Base-by-base conservation (phyloP, 2,888 invertebrate genomes). In the Caenorhabditis angaria region DNA sequence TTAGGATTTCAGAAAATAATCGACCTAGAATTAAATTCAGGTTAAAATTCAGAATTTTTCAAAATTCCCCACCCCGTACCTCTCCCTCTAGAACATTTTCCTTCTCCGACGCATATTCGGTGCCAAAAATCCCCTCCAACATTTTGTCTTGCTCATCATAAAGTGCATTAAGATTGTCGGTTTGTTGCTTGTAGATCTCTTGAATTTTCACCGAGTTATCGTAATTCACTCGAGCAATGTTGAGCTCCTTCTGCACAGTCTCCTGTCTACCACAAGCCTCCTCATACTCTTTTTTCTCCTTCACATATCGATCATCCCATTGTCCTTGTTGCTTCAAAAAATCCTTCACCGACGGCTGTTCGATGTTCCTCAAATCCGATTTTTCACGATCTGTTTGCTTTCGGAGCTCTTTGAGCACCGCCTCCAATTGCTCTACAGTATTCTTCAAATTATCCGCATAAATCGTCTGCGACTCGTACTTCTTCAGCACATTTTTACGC, bases 11-110 rank as follows among this genome's bases (percentile, higher is more conserved):
- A n/a, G n/a, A n/a, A n/a, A n/a, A 35, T 88, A 83, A 77, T 90
- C 90, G 55, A 89, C 85, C 79, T 79, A n/a, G n/a, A n/a, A n/a
- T n/a, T n/a, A n/a, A n/a, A n/a, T n/a, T n/a, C n/a, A n/a, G 48
- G 20, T 48, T 20, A 10, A 48, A 48, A 48, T 48, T 48, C 20
- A 20, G 14, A 48, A 20, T n/a, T n/a, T n/a, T n/a, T 10, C 3
- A n/a, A 48, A 48, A n/a, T n/a, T 10, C 18, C n/a, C 14, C 12
- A 28, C 70, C 32, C 28, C n/a, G n/a, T n/a, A 77, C 76, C 76
- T 90, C 88, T 35, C 87, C 86, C 77, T 91, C 90, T 35, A 91
- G 85, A 56, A 87, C 82, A 81, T 90, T 89, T 82, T 91, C 91
- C 58, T 86, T 76, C 18, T 88, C 88, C 67, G 90, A 90, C 0